phyloP scores from a whole-genome alignment of 2,797 vertebrate species.

The Premnoplex brunnescens region DNA sequence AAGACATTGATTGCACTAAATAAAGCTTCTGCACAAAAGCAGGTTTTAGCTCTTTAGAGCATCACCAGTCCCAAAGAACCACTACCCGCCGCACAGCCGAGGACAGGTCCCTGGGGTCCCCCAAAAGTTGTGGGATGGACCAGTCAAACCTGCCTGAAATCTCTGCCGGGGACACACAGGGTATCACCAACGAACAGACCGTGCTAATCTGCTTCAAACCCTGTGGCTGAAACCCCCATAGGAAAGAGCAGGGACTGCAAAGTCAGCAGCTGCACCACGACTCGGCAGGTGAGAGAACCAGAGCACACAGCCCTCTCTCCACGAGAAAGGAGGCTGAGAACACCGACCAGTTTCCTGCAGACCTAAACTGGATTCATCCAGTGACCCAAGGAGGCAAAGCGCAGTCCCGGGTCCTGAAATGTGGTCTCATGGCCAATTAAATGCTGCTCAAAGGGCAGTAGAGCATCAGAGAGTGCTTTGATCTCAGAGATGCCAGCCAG shows the following conservation, averaged over 20 bases:
- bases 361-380: neutral
- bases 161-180: neutral
- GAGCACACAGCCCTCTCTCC: neutral
- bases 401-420: neutral
- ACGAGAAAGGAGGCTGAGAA: neutral
- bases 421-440: slow-evolving; percentile 22
- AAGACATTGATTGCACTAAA: neutral
- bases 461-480: neutral
- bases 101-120: neutral
- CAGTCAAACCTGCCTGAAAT: neutral
- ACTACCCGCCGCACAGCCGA: rapidly evolving
- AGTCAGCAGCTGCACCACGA: rapidly evolving
- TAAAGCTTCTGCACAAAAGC: neutral
- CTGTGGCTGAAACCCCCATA: neutral
- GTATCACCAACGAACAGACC: rapidly evolving
- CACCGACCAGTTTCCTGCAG: neutral
- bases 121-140: neutral
- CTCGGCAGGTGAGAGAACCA: neutral
- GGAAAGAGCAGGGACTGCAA: neutral
- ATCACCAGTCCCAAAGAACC: neutral
- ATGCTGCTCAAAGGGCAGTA: slow-evolving; percentile 28
- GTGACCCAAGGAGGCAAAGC: neutral
- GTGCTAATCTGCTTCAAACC: neutral
- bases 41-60: neutral
- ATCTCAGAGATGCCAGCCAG: neutral